Base-by-base conservation (phyloP, 2,888 invertebrate species). In the Lithophane ornitopus region DNA sequence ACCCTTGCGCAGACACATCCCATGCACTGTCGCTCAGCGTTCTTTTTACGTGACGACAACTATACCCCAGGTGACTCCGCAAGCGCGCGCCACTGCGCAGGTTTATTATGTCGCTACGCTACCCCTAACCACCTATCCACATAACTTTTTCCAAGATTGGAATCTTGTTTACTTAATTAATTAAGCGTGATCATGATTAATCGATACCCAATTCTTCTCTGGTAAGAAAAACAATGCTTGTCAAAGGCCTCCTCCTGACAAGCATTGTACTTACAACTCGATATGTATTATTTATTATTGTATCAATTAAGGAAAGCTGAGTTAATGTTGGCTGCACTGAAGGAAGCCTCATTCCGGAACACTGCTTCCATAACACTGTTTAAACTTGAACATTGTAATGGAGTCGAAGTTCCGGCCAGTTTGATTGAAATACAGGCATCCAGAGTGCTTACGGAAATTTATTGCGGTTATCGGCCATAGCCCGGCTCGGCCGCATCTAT, bases 371-470 rank as follows among this genome's bases (percentile, higher is more conserved):
- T 84, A 86, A 85, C 83, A 81, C 70, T 84, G 82, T 85, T 86
- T 81, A 82, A 87, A 84, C 80, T 83, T 82, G 76, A 82, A 78
- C 82, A 67, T 70, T 70, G 67, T 81, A 82, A 84, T 84, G 71
- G 74, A 84, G 83, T 82, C 68, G 70, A 80, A 82, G 74, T 86
- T 86, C 58, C 65, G 84, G 79, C 80, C 82, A 85, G 74, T 89
- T 89, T 87, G 89, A 87, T 83, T 87, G 82, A 84, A 85, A 82
- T 70, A 80, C 73, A 56, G 65, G 75, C 63, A 70, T 70, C n/a
- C 52, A 70, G 63, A 73, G 28, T 54, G 61, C 56, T 77, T 67
- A 71, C 66, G 56, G n/a, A 66, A 75, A 81, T 80, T 81, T 81
- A 85, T 86, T 80, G 76, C 77, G 70, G 82, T 70, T 78, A 79